Percentiles rank a stretch among this genome's conserved stretches.
These are phyloP conservation scores for Agrilus biguttatus DNA, from an alignment of 2,888 invertebrate species.

Conservation along the genomic window DNA sequence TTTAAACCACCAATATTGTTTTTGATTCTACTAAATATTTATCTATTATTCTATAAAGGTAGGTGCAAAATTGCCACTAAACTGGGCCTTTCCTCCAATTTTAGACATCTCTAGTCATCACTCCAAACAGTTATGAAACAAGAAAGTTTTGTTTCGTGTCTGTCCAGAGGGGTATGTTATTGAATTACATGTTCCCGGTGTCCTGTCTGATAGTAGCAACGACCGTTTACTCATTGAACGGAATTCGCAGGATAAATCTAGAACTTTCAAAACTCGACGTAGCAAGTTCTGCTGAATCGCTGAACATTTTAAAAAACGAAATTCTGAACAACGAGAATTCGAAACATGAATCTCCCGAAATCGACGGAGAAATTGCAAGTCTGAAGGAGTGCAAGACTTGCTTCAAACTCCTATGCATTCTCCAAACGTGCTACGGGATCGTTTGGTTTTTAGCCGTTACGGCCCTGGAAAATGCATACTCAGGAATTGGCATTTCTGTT, in stretches of 20 bases:
- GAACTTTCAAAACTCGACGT: slow-evolving; percentile 28
- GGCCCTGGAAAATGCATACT: slow-evolving; percentile 50
- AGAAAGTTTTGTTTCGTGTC: slow-evolving; percentile 66
- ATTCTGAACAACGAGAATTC: slow-evolving; percentile 20
- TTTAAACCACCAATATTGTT: too few relatives aligned
- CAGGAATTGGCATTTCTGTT: slow-evolving; percentile 43
- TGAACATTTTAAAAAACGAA: slow-evolving; percentile 24
- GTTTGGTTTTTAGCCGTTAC: slow-evolving; percentile 64
- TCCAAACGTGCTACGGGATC: slow-evolving; percentile 55
- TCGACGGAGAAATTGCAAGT: slow-evolving; percentile 24
- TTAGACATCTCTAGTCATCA: slow-evolving; percentile 49
- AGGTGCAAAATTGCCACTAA: too few relatives aligned
- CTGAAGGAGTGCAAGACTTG: slow-evolving; percentile 44
- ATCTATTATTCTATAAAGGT: too few relatives aligned
- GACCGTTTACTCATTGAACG: slow-evolving; percentile 43
- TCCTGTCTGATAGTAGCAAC: slow-evolving; percentile 51
- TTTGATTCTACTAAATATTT: too few relatives aligned
- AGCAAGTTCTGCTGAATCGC: slow-evolving; percentile 26
- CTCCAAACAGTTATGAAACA: slow-evolving; percentile 57
- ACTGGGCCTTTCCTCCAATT: slow-evolving; percentile 18
- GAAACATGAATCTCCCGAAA: slow-evolving; percentile 15
- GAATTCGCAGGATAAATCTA: slow-evolving; percentile 31
- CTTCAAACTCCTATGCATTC: slow-evolving; percentile 45
- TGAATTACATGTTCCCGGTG: slow-evolving; percentile 61
- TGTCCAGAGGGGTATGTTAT: slow-evolving; percentile 59